Evolutionary conservation across 2,797 vertebrate genomes (phyloP).

Genomic region (Podargus strigoides): DNA sequence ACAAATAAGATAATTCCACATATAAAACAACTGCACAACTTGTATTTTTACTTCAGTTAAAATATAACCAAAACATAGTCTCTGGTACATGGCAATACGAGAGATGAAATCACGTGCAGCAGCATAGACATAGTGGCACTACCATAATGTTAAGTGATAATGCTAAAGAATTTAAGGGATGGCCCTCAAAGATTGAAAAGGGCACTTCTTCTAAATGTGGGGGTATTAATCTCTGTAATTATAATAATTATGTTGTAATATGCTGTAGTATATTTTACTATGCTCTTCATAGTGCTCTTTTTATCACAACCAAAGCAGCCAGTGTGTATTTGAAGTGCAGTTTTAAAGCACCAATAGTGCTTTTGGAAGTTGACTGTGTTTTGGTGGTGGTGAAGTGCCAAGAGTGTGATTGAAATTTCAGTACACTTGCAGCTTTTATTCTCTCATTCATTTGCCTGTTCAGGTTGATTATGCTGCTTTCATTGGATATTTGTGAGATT

Average conservation of each 20-base stretch:
- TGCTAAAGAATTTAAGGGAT: neutral
- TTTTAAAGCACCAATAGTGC: neutral
- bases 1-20: neutral
- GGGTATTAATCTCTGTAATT: neutral
- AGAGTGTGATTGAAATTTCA: neutral
- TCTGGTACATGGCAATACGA: neutral
- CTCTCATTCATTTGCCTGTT: neutral
- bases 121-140: neutral
- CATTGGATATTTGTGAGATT: neutral
- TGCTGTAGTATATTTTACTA: neutral
- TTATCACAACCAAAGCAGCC: neutral
- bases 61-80: neutral
- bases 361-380: neutral
- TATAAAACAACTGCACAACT: neutral
- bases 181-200: neutral
- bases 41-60: conserved; percentile 32
- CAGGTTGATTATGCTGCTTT: neutral
- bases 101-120: neutral
- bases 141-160: neutral
- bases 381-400: neutral
- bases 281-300: neutral
- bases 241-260: neutral
- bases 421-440: neutral
- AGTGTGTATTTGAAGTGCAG: neutral
- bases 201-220: neutral